These are phyloP conservation scores for Monoplex corrugatus DNA, from an alignment of 2,888 invertebrate genomes.

Conservation along the genomic window DNA sequence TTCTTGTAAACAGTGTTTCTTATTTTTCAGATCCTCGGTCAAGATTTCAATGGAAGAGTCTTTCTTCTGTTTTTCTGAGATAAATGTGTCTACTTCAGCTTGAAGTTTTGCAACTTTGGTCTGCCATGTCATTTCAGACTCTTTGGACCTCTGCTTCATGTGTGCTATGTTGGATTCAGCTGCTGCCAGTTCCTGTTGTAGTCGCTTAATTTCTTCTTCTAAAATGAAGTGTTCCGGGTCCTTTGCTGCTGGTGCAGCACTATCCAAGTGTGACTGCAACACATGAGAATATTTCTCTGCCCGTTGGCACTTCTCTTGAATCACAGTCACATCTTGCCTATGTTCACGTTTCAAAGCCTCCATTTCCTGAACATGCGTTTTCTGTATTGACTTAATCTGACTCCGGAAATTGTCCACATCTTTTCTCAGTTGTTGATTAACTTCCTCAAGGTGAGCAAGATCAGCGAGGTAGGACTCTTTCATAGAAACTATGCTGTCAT, in stretches of 20 bases:
- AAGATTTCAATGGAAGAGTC: slow-evolving; percentile 60
- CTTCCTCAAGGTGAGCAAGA: slow-evolving; percentile 48
- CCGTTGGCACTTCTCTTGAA: slow-evolving; percentile 38
- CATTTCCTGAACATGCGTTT: slow-evolving; percentile 13
- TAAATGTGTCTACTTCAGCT: slow-evolving; percentile 48
- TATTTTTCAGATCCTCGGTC: slow-evolving; percentile 54
- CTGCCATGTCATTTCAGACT: background rate
- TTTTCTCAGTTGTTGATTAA: slow-evolving; percentile 39
- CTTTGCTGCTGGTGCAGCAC: background rate
- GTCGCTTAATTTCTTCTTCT: background rate
- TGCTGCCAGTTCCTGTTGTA: slow-evolving; percentile 13
- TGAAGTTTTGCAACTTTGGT: slow-evolving; percentile 43
- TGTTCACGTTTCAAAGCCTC: slow-evolving; percentile 40
- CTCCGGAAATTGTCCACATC: slow-evolving; percentile 52
- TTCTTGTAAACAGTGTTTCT: slow-evolving; percentile 50
- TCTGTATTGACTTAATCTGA: slow-evolving; percentile 33
- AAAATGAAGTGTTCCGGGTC: background rate
- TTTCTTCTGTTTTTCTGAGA: slow-evolving; percentile 59
- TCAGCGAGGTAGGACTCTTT: slow-evolving; percentile 49
- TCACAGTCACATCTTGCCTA: background rate
- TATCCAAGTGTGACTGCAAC: slow-evolving; percentile 37
- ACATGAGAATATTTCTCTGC: slow-evolving; percentile 31
- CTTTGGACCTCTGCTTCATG: slow-evolving; percentile 12
- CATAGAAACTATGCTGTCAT: slow-evolving; percentile 53
- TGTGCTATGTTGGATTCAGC: background rate